These are phyloP conservation scores for Heteronetta atricapilla DNA, from an alignment of 2,113 vertebrate genomes.

Conservation along the genomic window DNA sequence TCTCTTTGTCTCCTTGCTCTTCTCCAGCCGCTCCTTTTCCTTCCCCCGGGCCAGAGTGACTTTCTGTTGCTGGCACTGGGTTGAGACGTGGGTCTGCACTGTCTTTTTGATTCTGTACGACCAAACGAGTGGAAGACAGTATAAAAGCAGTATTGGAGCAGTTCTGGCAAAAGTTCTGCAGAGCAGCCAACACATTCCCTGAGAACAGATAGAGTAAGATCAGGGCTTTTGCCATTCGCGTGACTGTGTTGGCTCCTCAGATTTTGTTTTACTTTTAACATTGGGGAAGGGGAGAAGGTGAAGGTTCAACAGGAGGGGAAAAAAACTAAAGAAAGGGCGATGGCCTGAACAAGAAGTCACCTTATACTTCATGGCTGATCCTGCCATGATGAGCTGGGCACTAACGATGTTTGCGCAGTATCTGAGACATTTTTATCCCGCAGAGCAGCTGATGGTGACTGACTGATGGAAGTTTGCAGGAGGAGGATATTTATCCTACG, in stretches of 20 bases:
- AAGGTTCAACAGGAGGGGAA: background rate
- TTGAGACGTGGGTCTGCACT: background rate
- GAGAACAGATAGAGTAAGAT: background rate
- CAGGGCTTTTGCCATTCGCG: background rate
- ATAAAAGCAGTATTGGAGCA: background rate
- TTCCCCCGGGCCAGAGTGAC: background rate
- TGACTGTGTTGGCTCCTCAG: background rate
- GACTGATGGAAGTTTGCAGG: background rate
- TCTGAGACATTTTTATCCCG: conserved; percentile 26
- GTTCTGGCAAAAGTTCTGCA: background rate
- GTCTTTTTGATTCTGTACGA: background rate
- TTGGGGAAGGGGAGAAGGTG: background rate
- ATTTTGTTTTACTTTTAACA: background rate
- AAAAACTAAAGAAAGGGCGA: background rate
- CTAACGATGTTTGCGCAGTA: background rate
- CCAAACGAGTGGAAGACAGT: background rate
- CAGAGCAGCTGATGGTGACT: conserved; percentile 22
- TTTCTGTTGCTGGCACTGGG: background rate
- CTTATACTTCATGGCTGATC: background rate
- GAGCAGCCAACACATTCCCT: background rate
- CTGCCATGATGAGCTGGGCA: background rate
- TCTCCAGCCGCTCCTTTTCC: background rate
- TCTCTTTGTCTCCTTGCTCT: background rate
- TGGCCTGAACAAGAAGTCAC: background rate
- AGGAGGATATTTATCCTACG: background rate